Evolutionary conservation across 2,113 vertebrate genomes (phyloP), one percentile per base, ranked within the genome.

Genomic region (Pycnonotus jocosus): DNA sequence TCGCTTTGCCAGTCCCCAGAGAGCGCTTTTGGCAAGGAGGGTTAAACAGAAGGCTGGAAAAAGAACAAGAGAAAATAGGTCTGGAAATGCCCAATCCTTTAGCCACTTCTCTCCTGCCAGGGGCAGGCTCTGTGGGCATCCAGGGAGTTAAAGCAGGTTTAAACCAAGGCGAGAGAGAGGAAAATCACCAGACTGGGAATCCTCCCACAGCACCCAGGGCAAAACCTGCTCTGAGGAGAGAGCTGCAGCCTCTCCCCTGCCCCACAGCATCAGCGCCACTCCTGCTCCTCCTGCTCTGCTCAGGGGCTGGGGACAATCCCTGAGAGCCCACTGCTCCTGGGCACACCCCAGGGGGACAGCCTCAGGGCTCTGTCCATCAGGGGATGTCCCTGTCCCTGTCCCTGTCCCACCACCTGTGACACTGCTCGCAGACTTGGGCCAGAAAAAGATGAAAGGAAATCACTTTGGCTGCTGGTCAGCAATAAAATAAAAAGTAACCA

Each of bases 181-280:
- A 76, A 7, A 4, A 62, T 64, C 47, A 27, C 48, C 3, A 7
- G 31, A 1, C 16, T 56, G 31, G 40, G 48, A 64, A 82, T 33
- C 24, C 8, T 73, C 30, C 13, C 28, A 10, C 20, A 23, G 21
- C n/a, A 16, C 6, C 31, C n/a, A 40, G 16, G 33, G 31, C 9
- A 16, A 70, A 78, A 61, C 22, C 8, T 0, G 0, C 3, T 6
- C 21, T 42, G 31, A 18, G 38, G 16, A 0, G 6, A 58, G 51
- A 11, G 57, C 70, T 68, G 47, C 60, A 65, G 9, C 64, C 11
- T 74, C 27, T 65, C 14, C 54, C 31, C 1, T 9, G 47, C 12
- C 33, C 64, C 23, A 61, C 16, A 31, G 11, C 44, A 17, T 0
- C 1, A 21, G 42, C 19, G 6, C 15, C 65, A 22, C 6, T 1